Base-by-base conservation (phyloP, 2,797 vertebrate genomes). In the Harpagifer antarcticus region DNA sequence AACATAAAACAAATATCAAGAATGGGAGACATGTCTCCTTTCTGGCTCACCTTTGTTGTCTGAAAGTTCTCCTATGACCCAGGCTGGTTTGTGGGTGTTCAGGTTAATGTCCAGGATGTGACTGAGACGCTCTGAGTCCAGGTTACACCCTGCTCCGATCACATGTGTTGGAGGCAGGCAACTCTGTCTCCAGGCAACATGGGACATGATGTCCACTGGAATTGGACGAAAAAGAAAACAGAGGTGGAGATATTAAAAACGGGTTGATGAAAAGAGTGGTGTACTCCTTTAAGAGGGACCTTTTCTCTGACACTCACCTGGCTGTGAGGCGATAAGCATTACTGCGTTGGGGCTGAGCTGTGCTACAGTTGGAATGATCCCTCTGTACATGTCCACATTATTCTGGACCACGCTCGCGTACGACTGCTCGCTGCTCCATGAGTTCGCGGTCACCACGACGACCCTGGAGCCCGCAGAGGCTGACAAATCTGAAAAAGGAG, bases 171-270 rank as follows among this genome's bases (percentile, higher is more conserved):
- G 92, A 64, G 96, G 95, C 82, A 99, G 94, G 0, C 94, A 88
- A 9, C 98, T 99, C 90, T 98, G 95, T 79, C 97, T 97, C 98
- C 98, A 99, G 0, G 97, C 96, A 5, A 97, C 96, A 0, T 97
- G 98, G 0, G 97, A 94, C 98, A 99, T 98, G 65, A 99, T 89
- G 91, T 99, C 98, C 93, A 99, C 98, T 99, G 87, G 4, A 59
- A 72, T 52, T 3, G 17, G 33, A 70, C 27, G 15, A 65, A 13
- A 56, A 23, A 9, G 17, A 44, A 13, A 42, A 33, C 4, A 47
- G 19, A 52, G 37, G 53, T 17, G 20, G 55, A 1, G 3, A 37
- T 15, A 27, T 7, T 2, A 27, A 14, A 54, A n/a, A 17, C 6
- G 7, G 20, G 57, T 16, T 8, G 33, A 33, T 33, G 43, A n/a